phyloP scores from a whole-genome alignment of 1,140 invertebrate genomes.

The Triops longicaudatus region DNA sequence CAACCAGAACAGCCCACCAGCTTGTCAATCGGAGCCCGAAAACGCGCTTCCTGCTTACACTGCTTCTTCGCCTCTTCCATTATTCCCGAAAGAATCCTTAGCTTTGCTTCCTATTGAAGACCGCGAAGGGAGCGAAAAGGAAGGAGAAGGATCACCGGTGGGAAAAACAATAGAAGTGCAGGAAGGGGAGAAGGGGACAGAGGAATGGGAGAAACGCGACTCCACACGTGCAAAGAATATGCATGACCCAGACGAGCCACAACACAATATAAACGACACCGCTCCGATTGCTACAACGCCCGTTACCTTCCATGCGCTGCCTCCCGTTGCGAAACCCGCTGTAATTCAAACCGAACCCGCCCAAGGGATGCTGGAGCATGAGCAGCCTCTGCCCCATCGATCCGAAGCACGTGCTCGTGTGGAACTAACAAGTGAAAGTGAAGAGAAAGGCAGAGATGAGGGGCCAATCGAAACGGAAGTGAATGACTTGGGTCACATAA shows the following conservation, averaged over 20 bases:
- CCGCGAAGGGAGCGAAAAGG: too few species aligned
- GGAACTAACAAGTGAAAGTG: background rate
- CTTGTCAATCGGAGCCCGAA: background rate
- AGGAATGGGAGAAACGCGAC: background rate
- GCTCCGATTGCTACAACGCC: background rate
- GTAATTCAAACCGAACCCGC: background rate
- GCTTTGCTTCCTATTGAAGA: too few species aligned
- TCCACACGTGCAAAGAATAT: background rate
- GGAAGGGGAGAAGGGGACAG: background rate
- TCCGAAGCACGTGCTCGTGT: too few species aligned
- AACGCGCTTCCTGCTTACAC: background rate
- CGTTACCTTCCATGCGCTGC: background rate
- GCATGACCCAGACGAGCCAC: background rate
- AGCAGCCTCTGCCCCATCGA: too few species aligned
- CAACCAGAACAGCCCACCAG: background rate
- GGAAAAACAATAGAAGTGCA: too few species aligned
- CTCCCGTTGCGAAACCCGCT: background rate
- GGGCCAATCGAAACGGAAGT: background rate
- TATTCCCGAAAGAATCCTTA: too few species aligned
- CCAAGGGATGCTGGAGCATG: too few species aligned
- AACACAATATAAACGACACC: background rate
- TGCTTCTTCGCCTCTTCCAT: background rate
- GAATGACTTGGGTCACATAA: background rate
- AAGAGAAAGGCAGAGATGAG: background rate
- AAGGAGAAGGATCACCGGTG: too few species aligned